Evolutionary conservation across 2,797 vertebrate species (phyloP).

Genomic region (Leptatherina wallacei): DNA sequence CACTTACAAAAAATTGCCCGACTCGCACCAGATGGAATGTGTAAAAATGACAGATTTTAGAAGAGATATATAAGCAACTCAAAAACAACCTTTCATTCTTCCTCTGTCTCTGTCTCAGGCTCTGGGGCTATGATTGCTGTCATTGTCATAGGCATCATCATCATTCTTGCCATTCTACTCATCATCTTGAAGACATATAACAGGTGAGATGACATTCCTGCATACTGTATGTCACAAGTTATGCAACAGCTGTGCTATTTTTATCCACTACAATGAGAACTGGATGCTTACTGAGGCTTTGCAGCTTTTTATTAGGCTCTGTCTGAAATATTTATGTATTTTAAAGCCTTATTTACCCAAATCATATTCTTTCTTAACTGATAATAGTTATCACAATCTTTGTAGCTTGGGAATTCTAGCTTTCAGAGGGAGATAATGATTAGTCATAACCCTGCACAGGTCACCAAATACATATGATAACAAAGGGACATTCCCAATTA

Average conservation of each 20-base stretch:
- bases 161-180: conserved; percentile 90
- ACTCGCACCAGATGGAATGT: background rate
- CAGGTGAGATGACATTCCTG: conserved; percentile 85
- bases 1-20: background rate
- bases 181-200: conserved; percentile 93
- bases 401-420: background rate
- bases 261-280: conserved; percentile 10
- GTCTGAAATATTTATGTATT: background rate
- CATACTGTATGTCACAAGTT: background rate
- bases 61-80: background rate
- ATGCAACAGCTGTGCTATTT: conserved; percentile 24
- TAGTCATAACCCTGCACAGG: background rate
- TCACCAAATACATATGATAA: background rate
- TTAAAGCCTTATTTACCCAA: background rate
- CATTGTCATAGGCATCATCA: conserved; percentile 90
- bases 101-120: conserved; percentile 76
- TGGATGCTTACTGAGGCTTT: conserved; percentile 9
- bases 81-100: background rate
- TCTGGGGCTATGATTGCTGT: conserved; percentile 95
- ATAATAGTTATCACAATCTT: background rate
- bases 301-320: background rate
- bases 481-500: background rate
- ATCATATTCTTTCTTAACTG: background rate
- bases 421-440: background rate
- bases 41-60: background rate